phyloP scores from a whole-genome alignment of 2,113 vertebrate genomes.

The Mystacornis crossleyi region DNA sequence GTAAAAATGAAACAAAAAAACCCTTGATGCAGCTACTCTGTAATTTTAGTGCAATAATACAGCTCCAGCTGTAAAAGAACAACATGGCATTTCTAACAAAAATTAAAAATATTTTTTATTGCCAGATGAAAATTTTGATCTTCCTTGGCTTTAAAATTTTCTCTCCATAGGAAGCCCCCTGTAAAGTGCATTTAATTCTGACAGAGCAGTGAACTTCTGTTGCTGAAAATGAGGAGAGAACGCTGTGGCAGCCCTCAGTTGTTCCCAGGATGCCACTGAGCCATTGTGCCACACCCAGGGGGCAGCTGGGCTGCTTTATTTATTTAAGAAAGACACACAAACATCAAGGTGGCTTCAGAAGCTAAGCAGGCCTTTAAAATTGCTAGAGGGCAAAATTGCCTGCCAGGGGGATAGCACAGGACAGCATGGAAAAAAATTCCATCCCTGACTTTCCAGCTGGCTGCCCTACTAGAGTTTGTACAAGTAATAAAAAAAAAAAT shows the following conservation, averaged over 20 bases:
- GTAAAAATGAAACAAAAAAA: conserved; percentile 33
- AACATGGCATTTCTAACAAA: neutral
- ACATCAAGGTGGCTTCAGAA: neutral
- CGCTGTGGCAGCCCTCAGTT: neutral
- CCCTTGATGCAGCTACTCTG: neutral
- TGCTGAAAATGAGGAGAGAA: neutral
- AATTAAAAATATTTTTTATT: neutral
- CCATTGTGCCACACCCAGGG: neutral
- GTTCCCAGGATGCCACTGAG: neutral
- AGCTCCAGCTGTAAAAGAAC: neutral
- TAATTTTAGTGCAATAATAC: neutral
- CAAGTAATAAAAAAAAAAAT: neutral
- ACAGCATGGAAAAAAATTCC: neutral
- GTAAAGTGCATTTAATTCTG: neutral
- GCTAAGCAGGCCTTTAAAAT: neutral
- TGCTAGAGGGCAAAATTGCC: neutral
- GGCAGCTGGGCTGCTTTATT: neutral
- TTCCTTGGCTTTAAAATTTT: neutral
- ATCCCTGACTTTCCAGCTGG: neutral
- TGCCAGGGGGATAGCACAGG: neutral
- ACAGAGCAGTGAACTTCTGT: neutral
- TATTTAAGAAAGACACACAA: neutral
- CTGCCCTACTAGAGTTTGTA: neutral
- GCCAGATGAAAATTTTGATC: neutral
- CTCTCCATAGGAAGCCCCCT: neutral